Evolutionary conservation across 2,797 vertebrate species (phyloP).

Genomic region (Oreochromis mossambicus): DNA sequence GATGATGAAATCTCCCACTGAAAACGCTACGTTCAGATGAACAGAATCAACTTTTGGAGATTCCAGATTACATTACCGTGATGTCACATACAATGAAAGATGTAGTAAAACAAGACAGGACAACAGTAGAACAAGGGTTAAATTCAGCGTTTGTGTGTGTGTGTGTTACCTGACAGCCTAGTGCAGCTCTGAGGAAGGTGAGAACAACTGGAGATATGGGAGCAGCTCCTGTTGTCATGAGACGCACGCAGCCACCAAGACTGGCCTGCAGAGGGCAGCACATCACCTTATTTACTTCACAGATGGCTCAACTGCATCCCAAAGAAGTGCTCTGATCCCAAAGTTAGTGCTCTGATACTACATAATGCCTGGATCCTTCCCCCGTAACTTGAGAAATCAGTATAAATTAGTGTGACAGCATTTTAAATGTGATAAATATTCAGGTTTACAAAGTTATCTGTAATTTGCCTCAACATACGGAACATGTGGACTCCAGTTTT

Average conservation of each 20-base stretch:
- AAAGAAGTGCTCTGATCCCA: not conserved
- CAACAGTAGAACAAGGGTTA: not conserved
- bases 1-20: no score
- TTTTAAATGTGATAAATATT: no score
- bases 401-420: no score
- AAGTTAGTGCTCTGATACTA: not conserved
- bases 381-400: no score
- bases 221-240: constrained; percentile 92
- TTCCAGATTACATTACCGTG: not conserved
- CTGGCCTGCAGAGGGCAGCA: constrained; percentile 78
- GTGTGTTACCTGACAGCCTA: constrained; percentile 88
- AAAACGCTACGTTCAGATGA: no score
- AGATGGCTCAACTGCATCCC: not conserved
- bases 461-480: no score
- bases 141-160: not conserved
- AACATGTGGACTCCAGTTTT: no score
- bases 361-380: no score
- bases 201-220: constrained; percentile 89
- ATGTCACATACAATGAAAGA: not conserved
- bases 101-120: not conserved
- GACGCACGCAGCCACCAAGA: constrained; percentile 84
- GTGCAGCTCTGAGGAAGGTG: constrained; percentile 85
- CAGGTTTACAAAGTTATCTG: no score
- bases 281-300: not conserved
- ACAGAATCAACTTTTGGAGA: no score